A percentile compares a stretch with the other conserved stretches of the same genome.
Conservation (phyloP, 2,113 vertebrate species). For the Lophotis ruficrista region DNA sequence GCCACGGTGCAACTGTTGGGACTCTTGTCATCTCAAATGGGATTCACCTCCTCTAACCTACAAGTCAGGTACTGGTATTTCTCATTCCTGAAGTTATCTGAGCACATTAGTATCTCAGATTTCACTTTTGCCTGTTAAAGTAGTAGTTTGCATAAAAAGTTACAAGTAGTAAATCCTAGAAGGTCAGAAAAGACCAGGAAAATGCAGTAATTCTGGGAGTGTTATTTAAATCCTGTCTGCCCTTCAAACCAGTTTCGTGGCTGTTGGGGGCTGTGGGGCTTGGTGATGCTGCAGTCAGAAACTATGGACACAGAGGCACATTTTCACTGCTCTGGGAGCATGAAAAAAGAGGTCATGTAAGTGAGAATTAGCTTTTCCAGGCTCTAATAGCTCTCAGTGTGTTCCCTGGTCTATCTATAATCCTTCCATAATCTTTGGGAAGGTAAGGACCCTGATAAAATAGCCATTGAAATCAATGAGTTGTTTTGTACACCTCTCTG, state of each 20-base stretch:
- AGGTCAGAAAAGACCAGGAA: neutral
- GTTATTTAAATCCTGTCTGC: neutral
- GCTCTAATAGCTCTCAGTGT: neutral
- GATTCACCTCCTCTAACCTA: neutral
- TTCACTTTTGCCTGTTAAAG: neutral
- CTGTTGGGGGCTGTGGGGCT: neutral
- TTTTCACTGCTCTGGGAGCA: neutral
- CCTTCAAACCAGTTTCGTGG: neutral
- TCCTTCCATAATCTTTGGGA: neutral
- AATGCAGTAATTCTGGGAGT: neutral
- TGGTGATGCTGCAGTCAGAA: neutral
- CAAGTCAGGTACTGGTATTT: neutral
- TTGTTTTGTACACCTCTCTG: neutral
- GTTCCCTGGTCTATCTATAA: neutral
- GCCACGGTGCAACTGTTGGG: neutral
- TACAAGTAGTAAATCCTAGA: neutral
- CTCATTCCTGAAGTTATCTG: neutral
- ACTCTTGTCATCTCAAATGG: neutral
- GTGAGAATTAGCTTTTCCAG: neutral
- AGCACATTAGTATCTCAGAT: neutral
- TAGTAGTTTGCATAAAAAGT: neutral
- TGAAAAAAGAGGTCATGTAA: neutral
- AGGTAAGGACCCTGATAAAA: conserved; percentile 11
- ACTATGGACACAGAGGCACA: neutral
- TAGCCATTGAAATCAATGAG: neutral